A percentile compares a stretch with the other conserved stretches of the same genome.
phyloP scores from a whole-genome alignment of 2,797 vertebrate species.

The Cirrhinus mrigala region DNA sequence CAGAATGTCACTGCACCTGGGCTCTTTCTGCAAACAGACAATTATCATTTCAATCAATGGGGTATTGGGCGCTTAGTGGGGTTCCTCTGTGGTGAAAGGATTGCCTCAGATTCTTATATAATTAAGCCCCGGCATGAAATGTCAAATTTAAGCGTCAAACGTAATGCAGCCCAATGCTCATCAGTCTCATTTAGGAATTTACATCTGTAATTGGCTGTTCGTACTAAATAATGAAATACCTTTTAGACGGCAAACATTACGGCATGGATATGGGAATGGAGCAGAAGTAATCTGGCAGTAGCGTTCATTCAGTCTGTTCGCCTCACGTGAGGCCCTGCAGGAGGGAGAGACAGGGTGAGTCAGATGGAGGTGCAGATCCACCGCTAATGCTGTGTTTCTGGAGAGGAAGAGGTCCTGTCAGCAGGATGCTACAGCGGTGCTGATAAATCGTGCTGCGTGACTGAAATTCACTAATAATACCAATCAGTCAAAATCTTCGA shows the following conservation, averaged over 20 bases:
- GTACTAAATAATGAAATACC: constrained; percentile 8
- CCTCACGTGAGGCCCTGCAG: constrained; percentile 14
- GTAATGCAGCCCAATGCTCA: constrained; percentile 26
- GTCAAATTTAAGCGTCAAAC: constrained; percentile 46
- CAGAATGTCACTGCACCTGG: constrained; percentile 63
- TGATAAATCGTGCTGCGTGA: constrained; percentile 46
- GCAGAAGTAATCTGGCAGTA: constrained; percentile 11
- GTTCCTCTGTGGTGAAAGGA: constrained; percentile 48
- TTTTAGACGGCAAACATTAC: constrained; percentile 19
- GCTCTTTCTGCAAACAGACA: constrained; percentile 61
- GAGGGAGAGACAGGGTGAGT: constrained; percentile 30
- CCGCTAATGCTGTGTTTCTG: constrained; percentile 33
- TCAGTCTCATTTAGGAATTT: constrained; percentile 47
- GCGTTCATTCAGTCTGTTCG: not conserved
- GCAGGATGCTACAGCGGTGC: constrained; percentile 27
- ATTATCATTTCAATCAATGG: constrained; percentile 64
- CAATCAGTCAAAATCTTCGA: constrained; percentile 42
- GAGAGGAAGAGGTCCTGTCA: constrained; percentile 40
- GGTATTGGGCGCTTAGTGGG: constrained; percentile 54
- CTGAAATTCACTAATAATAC: constrained; percentile 51
- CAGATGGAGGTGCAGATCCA: constrained; percentile 26
- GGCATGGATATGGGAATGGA: constrained; percentile 7
- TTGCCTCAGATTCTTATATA: constrained; percentile 56
- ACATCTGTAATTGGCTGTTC: constrained; percentile 40
- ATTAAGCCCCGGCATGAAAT: constrained; percentile 54